Percentiles rank a stretch among this genome's conserved stretches.
phyloP scores from a whole-genome alignment of 2,888 invertebrate genomes.

The Agriopis leucophaearia region DNA sequence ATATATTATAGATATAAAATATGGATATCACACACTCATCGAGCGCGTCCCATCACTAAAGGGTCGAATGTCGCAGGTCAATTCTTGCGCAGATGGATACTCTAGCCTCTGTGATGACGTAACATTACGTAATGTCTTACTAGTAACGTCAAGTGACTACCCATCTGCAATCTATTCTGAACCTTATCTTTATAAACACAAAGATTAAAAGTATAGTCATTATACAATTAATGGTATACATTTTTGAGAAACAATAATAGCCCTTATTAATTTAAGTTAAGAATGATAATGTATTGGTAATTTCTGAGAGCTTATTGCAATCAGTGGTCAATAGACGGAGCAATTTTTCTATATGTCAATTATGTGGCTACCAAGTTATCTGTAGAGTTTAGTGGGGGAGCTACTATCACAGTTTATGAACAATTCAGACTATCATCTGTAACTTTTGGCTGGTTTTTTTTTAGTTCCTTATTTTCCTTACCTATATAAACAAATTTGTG shows the following conservation, averaged over 20 bases:
- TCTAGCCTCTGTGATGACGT: slow-evolving; percentile 59
- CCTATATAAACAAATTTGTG: background rate
- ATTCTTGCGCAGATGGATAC: slow-evolving; percentile 68
- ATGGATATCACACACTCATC: too few species aligned
- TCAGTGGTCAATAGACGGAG: slow-evolving; percentile 12
- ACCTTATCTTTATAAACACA: background rate
- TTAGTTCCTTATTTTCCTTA: background rate
- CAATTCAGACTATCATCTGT: background rate
- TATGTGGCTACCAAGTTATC: background rate
- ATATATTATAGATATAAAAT: too few species aligned
- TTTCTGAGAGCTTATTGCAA: background rate
- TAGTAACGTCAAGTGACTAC: slow-evolving; percentile 14
- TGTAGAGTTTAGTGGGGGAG: background rate
- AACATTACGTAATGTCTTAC: slow-evolving; percentile 69
- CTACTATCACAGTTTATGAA: background rate
- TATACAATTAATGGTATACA: background rate
- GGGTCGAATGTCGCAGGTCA: slow-evolving; percentile 76
- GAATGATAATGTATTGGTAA: slow-evolving; percentile 6
- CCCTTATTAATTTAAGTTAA: background rate
- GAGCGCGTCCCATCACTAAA: slow-evolving; percentile 59
- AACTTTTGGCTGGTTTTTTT: background rate
- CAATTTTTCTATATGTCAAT: slow-evolving; percentile 21
- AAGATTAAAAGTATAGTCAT: background rate
- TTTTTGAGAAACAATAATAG: background rate
- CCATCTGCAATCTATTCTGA: slow-evolving; percentile 1